These are phyloP conservation scores for Alaudala cheleensis DNA, from an alignment of 2,113 vertebrate species.

Conservation along the genomic window DNA sequence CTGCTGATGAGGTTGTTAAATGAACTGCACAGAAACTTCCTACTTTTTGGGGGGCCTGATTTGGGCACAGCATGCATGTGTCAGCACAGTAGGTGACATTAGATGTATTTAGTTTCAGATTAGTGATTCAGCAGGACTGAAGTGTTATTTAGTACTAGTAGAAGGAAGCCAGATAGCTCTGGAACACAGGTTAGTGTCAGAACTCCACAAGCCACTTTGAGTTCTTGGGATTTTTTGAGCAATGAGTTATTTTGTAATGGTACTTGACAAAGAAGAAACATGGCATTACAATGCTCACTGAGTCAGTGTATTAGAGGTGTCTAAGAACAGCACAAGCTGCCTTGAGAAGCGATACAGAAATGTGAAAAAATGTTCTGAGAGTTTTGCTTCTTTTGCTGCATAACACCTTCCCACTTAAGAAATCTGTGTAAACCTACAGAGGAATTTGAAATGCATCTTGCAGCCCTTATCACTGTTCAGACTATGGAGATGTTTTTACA, in stretches of 20 bases:
- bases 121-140: background rate
- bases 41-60: background rate
- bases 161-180: background rate
- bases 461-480: background rate
- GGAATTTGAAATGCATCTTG: background rate
- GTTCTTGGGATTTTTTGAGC: background rate
- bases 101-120: background rate
- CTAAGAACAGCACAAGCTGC: background rate
- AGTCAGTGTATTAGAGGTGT: background rate
- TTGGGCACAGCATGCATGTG: background rate
- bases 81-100: background rate
- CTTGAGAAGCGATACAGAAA: background rate
- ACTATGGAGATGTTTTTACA: background rate
- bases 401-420: background rate
- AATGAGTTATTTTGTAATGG: background rate
- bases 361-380: background rate
- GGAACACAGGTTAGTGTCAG: background rate
- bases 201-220: background rate
- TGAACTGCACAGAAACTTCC: background rate
- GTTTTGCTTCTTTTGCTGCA: background rate
- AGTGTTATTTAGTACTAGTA: background rate
- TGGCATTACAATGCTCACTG: background rate
- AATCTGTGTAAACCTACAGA: background rate
- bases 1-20: background rate
- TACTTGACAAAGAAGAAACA: background rate